Evolutionary conservation across 2,888 invertebrate species (phyloP), one percentile per base, ranked within the genome.

Genomic region (Melipona bicolor): DNA sequence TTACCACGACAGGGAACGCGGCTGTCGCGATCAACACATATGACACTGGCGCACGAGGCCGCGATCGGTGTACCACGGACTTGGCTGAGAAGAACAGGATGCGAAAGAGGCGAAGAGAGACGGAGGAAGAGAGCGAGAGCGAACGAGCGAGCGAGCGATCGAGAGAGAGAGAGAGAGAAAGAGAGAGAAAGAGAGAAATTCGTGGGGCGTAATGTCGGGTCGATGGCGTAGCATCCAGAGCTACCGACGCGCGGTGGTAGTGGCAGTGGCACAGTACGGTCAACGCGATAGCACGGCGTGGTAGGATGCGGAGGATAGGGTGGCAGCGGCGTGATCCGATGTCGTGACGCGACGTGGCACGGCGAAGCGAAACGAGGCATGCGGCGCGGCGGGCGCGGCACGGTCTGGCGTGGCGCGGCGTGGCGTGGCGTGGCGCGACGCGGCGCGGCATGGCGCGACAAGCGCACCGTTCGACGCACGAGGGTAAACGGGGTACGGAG

Each of bases 401-500:
- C 0, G 68, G 69, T 11, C 1, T 13, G 77, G 70, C 83, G 65
- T 50, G 69, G 81, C 82, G 54, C 70, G 83, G 65, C 79, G 50
- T 21, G 84, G 59, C 74, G 27, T 15, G 72, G 21, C 56, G 36
- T 27, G 76, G 83, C 83, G 27, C 62, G 72, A 32, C 54, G 24
- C 13, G 77, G 77, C 79, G 21, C n/a, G 75, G 75, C 81, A 74
- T 61, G 77, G 77, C 82, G 77, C 85, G 86, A 74, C 84, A 74
- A 81, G 87, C 85, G 75, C 81, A 68, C 77, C 78, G 82, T 82
- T 88, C 88, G 82, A 87, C 80, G 88, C 83, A 84, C 85, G 87
- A 88, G 89, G 86, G 90, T 84, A 89, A 84, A 84, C 82, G 87
- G 87, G 87, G 86, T 79, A 85, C 81, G 89, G 89, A 92, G 94